phyloP scores from a whole-genome alignment of 2,888 invertebrate species.

The Empis stercorea region DNA sequence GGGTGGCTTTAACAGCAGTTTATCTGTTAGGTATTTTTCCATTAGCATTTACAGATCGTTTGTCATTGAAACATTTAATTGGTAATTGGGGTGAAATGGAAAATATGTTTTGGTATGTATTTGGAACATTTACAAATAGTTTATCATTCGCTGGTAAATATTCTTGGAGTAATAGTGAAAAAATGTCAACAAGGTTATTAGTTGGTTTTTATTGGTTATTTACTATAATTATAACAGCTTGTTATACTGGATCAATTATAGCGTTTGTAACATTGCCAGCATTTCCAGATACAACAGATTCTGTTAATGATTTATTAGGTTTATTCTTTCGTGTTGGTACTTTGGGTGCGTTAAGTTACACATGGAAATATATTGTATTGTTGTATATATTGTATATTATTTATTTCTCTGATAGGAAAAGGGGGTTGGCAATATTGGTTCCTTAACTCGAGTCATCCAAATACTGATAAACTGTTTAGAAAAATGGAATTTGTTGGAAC shows the following conservation, averaged over 20 bases:
- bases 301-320: slow-evolving; percentile 48
- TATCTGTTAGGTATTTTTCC: slow-evolving; percentile 65
- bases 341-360: slow-evolving; percentile 44
- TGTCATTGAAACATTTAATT: slow-evolving; percentile 50
- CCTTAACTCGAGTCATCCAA: slow-evolving; percentile 50
- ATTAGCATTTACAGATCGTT: slow-evolving; percentile 58
- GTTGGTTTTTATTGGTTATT: slow-evolving; percentile 75
- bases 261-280: slow-evolving; percentile 70
- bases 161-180: slow-evolving; percentile 57
- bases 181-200: slow-evolving; percentile 54
- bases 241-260: slow-evolving; percentile 73
- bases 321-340: slow-evolving; percentile 60
- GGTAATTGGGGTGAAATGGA: slow-evolving; percentile 59
- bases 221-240: slow-evolving; percentile 70
- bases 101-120: slow-evolving; percentile 80
- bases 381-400: neutral
- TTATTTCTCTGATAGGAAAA: no score
- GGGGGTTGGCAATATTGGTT: slow-evolving; percentile 70
- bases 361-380: neutral
- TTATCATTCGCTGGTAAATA: slow-evolving; percentile 56
- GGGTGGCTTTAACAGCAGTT: slow-evolving; percentile 56
- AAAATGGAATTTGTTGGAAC: slow-evolving; percentile 54
- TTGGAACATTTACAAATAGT: slow-evolving; percentile 72
- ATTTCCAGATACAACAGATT: slow-evolving; percentile 61
- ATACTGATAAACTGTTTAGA: slow-evolving; percentile 47